These are phyloP conservation scores for Gambusia affinis DNA, from an alignment of 2,113 vertebrate species.

Conservation along the genomic window DNA sequence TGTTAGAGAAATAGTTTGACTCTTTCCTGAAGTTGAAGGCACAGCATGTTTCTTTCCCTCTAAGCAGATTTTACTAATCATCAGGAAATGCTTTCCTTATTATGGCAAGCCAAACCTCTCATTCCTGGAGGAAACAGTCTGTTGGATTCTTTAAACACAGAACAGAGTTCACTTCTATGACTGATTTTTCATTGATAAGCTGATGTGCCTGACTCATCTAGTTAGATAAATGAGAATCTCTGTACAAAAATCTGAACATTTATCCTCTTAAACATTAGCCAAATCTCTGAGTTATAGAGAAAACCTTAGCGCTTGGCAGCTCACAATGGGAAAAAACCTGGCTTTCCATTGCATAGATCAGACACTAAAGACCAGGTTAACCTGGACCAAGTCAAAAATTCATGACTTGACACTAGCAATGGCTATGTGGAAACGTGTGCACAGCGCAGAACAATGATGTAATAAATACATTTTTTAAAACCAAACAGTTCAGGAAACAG, in stretches of 20 bases:
- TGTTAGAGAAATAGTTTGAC: not conserved
- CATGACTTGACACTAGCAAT: not conserved
- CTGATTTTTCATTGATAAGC: constrained; percentile 33
- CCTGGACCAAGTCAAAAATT: not conserved
- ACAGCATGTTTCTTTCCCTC: not conserved
- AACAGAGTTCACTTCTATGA: constrained; percentile 10
- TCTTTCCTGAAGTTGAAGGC: not conserved
- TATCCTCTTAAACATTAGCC: not conserved
- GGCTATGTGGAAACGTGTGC: not conserved
- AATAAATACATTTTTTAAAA: not conserved
- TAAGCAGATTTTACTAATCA: constrained; percentile 21
- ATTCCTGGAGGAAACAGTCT: constrained; percentile 5
- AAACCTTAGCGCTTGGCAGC: not conserved
- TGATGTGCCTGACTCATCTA: constrained; percentile 30
- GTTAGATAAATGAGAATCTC: constrained; percentile 1
- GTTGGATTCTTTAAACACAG: constrained; percentile 18
- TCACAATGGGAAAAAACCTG: not conserved
- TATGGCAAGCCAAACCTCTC: not conserved
- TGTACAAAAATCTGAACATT: not conserved
- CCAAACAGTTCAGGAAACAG: not conserved
- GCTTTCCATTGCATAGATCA: not conserved
- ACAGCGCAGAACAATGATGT: not conserved
- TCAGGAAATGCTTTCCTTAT: not conserved
- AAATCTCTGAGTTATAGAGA: not conserved
- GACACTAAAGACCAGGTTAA: not conserved